Conservation (phyloP, 2,113 vertebrate genomes). For the Sclerurus mexicanus region DNA sequence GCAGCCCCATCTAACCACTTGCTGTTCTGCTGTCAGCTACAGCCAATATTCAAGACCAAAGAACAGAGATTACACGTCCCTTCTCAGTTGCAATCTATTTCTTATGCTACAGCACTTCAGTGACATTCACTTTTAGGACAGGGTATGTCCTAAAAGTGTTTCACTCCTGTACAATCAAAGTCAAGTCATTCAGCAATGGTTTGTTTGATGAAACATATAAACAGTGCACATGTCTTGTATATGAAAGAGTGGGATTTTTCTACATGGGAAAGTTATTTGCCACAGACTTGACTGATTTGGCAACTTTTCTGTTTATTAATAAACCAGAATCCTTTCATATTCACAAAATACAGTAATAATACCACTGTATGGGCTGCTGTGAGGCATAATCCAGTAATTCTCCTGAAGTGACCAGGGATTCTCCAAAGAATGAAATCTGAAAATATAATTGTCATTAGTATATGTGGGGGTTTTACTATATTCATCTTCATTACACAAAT, state of each 20-base stretch:
- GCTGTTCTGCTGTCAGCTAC: background rate
- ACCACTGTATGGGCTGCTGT: background rate
- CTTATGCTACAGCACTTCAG: background rate
- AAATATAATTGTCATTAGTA: conserved; percentile 1
- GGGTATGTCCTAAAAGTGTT: background rate
- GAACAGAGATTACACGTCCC: background rate
- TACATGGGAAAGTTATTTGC: background rate
- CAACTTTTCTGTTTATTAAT: background rate
- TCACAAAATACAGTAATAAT: background rate
- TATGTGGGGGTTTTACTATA: background rate
- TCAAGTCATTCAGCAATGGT: background rate
- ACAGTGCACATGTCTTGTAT: background rate
- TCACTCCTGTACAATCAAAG: background rate
- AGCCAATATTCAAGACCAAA: background rate
- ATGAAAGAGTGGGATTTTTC: background rate
- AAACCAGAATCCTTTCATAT: background rate
- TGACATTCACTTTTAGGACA: background rate
- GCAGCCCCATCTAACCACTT: background rate
- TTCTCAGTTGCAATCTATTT: background rate
- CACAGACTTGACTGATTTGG: background rate
- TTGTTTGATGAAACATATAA: background rate
- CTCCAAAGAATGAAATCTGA: background rate
- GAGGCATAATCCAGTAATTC: background rate
- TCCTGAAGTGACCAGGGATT: background rate
- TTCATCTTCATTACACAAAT: background rate